Conservation (phyloP, 2,797 vertebrate genomes). For the Pagetopsis macropterus region DNA sequence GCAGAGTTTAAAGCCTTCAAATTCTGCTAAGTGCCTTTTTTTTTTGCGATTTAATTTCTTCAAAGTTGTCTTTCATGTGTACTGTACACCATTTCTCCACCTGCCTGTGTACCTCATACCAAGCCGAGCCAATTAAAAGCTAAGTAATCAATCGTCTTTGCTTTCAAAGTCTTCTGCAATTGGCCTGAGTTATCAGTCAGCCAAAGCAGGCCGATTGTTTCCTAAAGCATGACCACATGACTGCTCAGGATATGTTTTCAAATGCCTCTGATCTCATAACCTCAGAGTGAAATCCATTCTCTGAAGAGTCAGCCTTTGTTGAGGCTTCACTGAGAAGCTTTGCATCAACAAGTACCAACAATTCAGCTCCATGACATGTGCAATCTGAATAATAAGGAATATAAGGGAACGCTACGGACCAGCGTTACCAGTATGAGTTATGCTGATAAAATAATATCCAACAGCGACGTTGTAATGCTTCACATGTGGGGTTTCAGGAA, state of each 20-base stretch:
- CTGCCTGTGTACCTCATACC: slow-evolving; percentile 22
- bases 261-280: slow-evolving; percentile 58
- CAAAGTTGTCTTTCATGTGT: slow-evolving; percentile 2
- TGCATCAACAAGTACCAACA: slow-evolving; percentile 41
- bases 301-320: slow-evolving; percentile 50
- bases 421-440: slow-evolving; percentile 33
- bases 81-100: background rate
- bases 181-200: slow-evolving; percentile 37
- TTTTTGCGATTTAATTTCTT: slow-evolving; percentile 24
- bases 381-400: slow-evolving; percentile 48
- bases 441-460: slow-evolving; percentile 49
- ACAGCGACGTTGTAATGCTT: slow-evolving; percentile 39
- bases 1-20: background rate
- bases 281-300: slow-evolving; percentile 52
- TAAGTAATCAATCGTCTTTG: slow-evolving; percentile 46
- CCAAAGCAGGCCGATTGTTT: slow-evolving; percentile 31
- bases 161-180: slow-evolving; percentile 47
- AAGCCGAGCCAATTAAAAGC: slow-evolving; percentile 15
- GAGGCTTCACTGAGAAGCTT: slow-evolving; percentile 47
- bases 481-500: slow-evolving; percentile 37
- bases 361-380: slow-evolving; percentile 34
- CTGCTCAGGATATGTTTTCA: slow-evolving; percentile 35
- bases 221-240: slow-evolving; percentile 51
- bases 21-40: slow-evolving; percentile 16
- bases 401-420: slow-evolving; percentile 14